Percentiles rank a stretch among this genome's conserved stretches.
These are phyloP conservation scores for Acanthochromis polyacanthus DNA, from an alignment of 2,113 vertebrate genomes.

Conservation along the genomic window DNA sequence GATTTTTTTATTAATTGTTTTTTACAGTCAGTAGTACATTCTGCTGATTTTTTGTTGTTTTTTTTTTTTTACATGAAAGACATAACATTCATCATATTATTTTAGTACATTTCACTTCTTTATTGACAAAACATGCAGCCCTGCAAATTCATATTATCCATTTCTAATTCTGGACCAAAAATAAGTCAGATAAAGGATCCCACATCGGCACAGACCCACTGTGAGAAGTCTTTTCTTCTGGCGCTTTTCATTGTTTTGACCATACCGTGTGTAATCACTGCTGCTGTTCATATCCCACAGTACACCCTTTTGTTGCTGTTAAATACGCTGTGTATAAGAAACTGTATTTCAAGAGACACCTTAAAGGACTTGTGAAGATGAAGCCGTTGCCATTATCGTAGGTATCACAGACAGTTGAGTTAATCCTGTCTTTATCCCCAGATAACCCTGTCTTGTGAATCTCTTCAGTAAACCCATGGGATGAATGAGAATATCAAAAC, in stretches of 20 bases:
- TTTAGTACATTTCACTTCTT: constrained; percentile 40
- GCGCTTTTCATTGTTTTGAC: constrained; percentile 62
- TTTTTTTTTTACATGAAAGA: constrained; percentile 20
- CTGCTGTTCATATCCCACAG: constrained; percentile 45
- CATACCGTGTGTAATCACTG: constrained; percentile 47
- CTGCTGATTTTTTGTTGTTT: constrained; percentile 33
- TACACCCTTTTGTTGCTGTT: constrained; percentile 40
- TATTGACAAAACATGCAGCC: constrained; percentile 40
- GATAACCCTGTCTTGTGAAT: constrained; percentile 34
- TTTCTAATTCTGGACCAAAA: constrained; percentile 65
- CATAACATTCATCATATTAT: constrained; percentile 28
- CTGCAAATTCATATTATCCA: constrained; percentile 50
- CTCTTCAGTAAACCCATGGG: constrained; percentile 55
- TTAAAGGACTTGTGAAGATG: constrained; percentile 38
- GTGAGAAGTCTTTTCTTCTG: constrained; percentile 55
- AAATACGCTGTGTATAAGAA: constrained; percentile 45
- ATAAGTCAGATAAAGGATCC: constrained; percentile 60
- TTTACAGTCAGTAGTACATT: constrained; percentile 2
- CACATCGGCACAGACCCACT: constrained; percentile 37
- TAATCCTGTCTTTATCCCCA: constrained; percentile 58
- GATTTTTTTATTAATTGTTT: background rate
- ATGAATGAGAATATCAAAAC: constrained; percentile 68
- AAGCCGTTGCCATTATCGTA: constrained; percentile 18
- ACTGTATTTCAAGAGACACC: constrained; percentile 32
- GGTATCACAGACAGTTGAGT: constrained; percentile 33